Base-by-base conservation (phyloP, 2,797 vertebrate species). In the Glyptemys insculpta region DNA sequence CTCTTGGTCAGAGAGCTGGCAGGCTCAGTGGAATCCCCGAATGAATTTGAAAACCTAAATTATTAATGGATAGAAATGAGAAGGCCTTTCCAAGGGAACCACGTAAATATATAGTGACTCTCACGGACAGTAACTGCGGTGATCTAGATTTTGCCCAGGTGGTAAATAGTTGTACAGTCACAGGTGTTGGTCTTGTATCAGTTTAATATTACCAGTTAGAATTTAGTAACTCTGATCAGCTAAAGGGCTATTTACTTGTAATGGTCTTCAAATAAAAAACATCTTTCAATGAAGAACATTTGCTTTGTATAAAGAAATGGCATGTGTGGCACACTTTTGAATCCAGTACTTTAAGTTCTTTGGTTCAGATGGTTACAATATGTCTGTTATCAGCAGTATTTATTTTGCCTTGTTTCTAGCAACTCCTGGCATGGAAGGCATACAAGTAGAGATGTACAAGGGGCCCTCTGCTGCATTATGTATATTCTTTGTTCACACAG, bases 11-110 rank as follows among this genome's bases (percentile, higher is more conserved):
- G 83, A 88, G 74, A 94, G 65, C 56, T 91, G 81, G 79, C 84
- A 85, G 85, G 47, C 86, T 96, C 91, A 92, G 89, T 83, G n/a
- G 80, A 89, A 18, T 81, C 86, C 82, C 74, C 91, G 59, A 79
- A 87, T 50, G 56, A 79, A 76, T 94, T 91, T 85, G 79, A 92
- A 86, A 96, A 90, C 74, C 25, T 80, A 37, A 87, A 76, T 94
- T 96, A 54, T 57, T 91, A 92, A 79, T 19, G 83, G n/a, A 62
- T 59, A 83, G 85, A 50, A 1, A 0, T 19, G 59, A 95, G 87
- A 68, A 94, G 91, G 93, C 91, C 93, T 97, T 95, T 97, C 88
- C 79, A 81, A 91, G 84, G 88, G 92, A 91, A 95, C 84, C 78
- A 90, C 78, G 54, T 83, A 95, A 96, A 89, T 87, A 56, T 23